These are phyloP conservation scores for Diplolepis rosae DNA, from an alignment of 2,888 invertebrate species.

Conservation along the genomic window DNA sequence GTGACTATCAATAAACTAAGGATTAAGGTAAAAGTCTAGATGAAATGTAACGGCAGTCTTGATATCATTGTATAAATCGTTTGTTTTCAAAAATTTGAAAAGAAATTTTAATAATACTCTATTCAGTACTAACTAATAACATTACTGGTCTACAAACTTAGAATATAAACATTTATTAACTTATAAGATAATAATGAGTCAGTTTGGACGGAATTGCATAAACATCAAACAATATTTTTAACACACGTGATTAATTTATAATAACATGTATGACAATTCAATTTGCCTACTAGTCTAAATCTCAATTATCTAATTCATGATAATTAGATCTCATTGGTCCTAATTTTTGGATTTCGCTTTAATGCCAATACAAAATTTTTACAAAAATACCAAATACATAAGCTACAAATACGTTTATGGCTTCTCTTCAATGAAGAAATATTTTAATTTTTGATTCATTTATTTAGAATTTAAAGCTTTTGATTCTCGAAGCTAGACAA, in stretches of 20 bases:
- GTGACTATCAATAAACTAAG: too few species aligned
- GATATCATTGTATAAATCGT: neutral
- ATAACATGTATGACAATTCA: neutral
- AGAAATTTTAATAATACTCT: neutral
- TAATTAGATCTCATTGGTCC: neutral
- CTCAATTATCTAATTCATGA: neutral
- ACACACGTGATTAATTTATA: too few species aligned
- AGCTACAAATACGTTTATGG: too few species aligned
- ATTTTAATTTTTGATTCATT: neutral
- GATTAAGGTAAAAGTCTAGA: constrained; percentile 19
- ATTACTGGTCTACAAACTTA: too few species aligned
- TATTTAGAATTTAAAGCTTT: neutral
- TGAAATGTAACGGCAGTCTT: constrained; percentile 16
- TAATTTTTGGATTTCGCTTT: constrained; percentile 16
- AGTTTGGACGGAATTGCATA: neutral
- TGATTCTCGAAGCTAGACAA: neutral
- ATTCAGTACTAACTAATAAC: too few species aligned
- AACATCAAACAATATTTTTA: neutral
- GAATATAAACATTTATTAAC: neutral
- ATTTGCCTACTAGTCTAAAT: neutral
- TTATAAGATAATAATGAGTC: too few species aligned
- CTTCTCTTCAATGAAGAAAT: too few species aligned
- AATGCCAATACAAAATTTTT: constrained; percentile 12
- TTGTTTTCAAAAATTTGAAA: neutral
- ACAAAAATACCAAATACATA: too few species aligned